Evolutionary conservation across 2,888 invertebrate species (phyloP), one percentile per base, ranked within the genome.

Genomic region (Nysson spinosus): DNA sequence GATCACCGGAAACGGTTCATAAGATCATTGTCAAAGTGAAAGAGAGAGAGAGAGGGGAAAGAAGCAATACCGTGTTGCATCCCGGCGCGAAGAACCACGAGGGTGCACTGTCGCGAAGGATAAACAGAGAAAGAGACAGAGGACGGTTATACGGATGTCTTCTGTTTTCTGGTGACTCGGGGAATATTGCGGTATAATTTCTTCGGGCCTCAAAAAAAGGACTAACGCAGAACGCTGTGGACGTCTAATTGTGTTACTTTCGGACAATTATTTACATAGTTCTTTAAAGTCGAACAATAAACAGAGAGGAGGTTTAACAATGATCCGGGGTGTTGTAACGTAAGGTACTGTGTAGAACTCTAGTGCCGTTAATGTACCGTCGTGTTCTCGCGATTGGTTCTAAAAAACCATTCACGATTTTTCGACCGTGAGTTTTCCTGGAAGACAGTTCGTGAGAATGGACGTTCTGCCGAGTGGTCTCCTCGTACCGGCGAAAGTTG

Each of bases 381-480:
- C 40, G 22, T 26, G 26, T 50, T 35, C 5, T 30, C 14, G 34
- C 46, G 39, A 57, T 17, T 6, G 28, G 43, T 7, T 34, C 46
- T 42, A 14, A 26, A 16, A 26, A 32, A 47, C 40, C 30, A 35
- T 55, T 58, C 54, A 35, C 49, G 47, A 51, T 28, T n/a, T 37
- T 26, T 20, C 19, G 47, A 43, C 54, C 49, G 60, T 46, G 55
- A 28, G 49, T 34, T 37, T 61, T 54, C 42, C 30, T 35, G 30
- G 61, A 42, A 57, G 37, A 19, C 40, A 35, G 40, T n/a, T 32
- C 69, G 49, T 30, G 63, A 79, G 69, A 54, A 85, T 86, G 86
- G 85, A 86, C 75, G 73, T 82, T 64, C 52, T 82, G 67, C 80
- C 77, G 56, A 77, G 72, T 46, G 74, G 80, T 40, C 68, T 86